A percentile compares a stretch with the other conserved stretches of the same genome.
phyloP scores from a whole-genome alignment of 2,888 invertebrate species.

The Aethes cnicana region DNA sequence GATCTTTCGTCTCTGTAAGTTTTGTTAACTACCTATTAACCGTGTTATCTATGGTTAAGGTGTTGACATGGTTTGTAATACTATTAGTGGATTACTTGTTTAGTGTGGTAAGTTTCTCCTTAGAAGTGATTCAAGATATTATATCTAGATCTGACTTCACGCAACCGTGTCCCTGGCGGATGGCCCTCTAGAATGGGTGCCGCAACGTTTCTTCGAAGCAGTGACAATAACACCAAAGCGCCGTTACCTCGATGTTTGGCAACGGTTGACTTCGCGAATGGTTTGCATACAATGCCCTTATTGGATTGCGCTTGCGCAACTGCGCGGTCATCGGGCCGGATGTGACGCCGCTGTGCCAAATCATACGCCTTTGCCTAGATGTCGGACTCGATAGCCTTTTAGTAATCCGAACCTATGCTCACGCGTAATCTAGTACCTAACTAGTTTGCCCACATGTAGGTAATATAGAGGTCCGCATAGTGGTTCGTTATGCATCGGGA shows the following conservation, averaged over 20 bases:
- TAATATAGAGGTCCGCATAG: too few species aligned
- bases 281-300: slow-evolving; percentile 81
- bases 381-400: slow-evolving; percentile 49
- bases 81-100: too few species aligned
- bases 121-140: too few species aligned
- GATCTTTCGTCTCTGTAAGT: background rate
- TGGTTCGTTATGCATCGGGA: too few species aligned
- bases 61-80: too few species aligned
- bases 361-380: slow-evolving; percentile 55
- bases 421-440: slow-evolving; percentile 2
- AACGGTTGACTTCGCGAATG: slow-evolving; percentile 49
- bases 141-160: too few species aligned
- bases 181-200: too few species aligned
- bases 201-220: too few species aligned
- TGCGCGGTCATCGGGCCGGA: slow-evolving; percentile 68
- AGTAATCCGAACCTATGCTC: slow-evolving; percentile 29
- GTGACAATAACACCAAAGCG: slow-evolving; percentile 26
- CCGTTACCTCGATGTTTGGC: slow-evolving; percentile 59
- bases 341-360: slow-evolving; percentile 65
- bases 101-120: too few species aligned
- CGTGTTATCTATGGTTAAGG: too few species aligned
- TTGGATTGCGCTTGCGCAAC: slow-evolving; percentile 67
- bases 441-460: slow-evolving; percentile 4
- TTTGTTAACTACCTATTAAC: too few species aligned
- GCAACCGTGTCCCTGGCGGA: too few species aligned